These are phyloP conservation scores for Hassar affinis DNA, from an alignment of 2,113 vertebrate genomes.

Conservation along the genomic window DNA sequence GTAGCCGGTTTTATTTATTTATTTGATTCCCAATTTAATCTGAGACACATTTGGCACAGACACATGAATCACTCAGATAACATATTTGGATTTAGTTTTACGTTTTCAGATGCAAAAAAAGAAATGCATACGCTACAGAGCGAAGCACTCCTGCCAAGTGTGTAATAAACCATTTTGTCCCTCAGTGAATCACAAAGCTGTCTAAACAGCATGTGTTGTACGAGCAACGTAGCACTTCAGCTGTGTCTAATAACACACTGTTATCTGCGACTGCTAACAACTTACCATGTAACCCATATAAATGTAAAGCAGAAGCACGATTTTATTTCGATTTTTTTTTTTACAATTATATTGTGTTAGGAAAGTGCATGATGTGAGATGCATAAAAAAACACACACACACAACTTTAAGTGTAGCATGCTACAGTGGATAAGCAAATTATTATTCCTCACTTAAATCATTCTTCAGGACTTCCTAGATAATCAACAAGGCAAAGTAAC, in stretches of 20 bases:
- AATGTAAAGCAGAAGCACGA: neutral
- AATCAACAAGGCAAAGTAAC: neutral
- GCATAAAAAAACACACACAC: neutral
- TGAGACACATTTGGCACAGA: neutral
- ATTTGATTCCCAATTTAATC: neutral
- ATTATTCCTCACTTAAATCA: neutral
- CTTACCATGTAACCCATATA: conserved; percentile 3
- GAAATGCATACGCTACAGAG: conserved; percentile 4
- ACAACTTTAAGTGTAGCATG: neutral
- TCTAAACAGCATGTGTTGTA: conserved; percentile 34
- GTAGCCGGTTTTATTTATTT: too few relatives aligned
- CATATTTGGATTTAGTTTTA: conserved; percentile 13
- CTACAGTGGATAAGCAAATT: neutral
- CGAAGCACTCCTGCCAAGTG: neutral
- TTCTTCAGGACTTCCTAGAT: neutral
- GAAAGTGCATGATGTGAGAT: neutral
- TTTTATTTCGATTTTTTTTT: neutral
- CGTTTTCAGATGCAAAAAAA: neutral
- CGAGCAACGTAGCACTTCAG: conserved; percentile 16
- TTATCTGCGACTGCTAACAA: conserved; percentile 18
- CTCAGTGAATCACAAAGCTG: conserved; percentile 30
- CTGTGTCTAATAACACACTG: neutral
- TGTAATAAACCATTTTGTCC: neutral
- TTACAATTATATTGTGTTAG: neutral
- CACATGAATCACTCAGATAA: conserved; percentile 12